Evolutionary conservation across 2,113 vertebrate genomes (phyloP), one percentile per base, ranked within the genome.

Genomic region (Neotoma lepida): DNA sequence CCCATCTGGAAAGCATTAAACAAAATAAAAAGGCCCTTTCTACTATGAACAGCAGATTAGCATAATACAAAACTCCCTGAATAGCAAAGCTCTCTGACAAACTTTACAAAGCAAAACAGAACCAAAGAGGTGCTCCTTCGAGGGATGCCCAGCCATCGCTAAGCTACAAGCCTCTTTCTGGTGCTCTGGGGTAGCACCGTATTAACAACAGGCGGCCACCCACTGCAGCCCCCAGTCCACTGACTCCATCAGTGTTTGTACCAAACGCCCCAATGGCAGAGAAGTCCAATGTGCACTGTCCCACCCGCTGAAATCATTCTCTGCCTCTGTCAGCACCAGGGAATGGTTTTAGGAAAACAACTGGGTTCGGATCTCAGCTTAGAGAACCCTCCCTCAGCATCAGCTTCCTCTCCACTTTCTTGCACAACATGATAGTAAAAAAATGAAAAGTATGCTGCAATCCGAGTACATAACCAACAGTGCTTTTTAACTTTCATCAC

Each of bases 371-470:
- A 35, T 56, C 61, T 77, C 58, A 17, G 35, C 58, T 80, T 33
- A 89, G 54, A 91, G n/a, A 64, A 3, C n/a, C 63, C 88, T 77
- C 82, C 76, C 86, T 39, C 46, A 73, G 20, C 30, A 92, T 78
- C 77, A 56, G 73, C 71, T 96, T 97, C 90, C 71, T 94, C 66
- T 71, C 87, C 68, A 76, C 71, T 64, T 93, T 93, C 96, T 97
- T 97, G 86, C 95, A 96, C 81, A 96, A 97, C 68, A 46, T 1
- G 46, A 71, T 70, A 92, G 85, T 77, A 95, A 96, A 96, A 91
- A 93, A 84, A 94, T 39, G 39, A 91, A 71, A 91, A 92, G 77
- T 49, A 93, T 71, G 93, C 56, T 64, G 94, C 96, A 70, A 58
- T 90, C 94, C n/a, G 17, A 95, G 82, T 70, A 80, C 78, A 84